Base-by-base conservation (phyloP, 2,797 vertebrate genomes). In the Ambastaia sidthimunki region DNA sequence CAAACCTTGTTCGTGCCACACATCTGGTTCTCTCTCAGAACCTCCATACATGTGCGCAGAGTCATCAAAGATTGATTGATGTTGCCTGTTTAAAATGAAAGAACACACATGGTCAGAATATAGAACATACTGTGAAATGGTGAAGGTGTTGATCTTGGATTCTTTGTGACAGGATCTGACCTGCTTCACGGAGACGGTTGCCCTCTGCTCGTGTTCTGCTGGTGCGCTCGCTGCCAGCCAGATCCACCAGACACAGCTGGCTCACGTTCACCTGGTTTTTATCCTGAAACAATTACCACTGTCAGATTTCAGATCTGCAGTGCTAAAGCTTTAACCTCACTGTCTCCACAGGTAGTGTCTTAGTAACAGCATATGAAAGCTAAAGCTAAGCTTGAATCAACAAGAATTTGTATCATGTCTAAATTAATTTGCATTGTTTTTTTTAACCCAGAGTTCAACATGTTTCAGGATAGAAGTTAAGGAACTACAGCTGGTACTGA, bases 11-110 rank as follows among this genome's bases (percentile, higher is more conserved):
- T 98, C 3, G 94, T 96, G 23, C 97, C 97, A 12, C 90, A 98
- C 84, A 96, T 90, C 81, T 99, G 98, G 89, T 99, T 99, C 75
- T 99, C 98, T 83, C 97, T 86, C 0, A 99, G 93, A 37, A 97
- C 89, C 87, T 99, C 98, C 1, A 99, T 98, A 66, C 97, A 99
- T 0, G 97, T 98, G 69, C 97, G 93, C 55, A 99, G 82, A 0
- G 95, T 99, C 95, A 99, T 96, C 60, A 99, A 44, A 2, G 98
- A 99, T 80, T 99, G 97, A 81, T 99, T 99, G 80, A 99, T 99
- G 86, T 98, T 99, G 34, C 98, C 98, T 99, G 85, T 41, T 2
- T 28, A 13, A 52, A 70, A 71, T 28, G 72, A 76, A 4, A 23
- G 21, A 57, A 79, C 59, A 65, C 34, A 23, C 3, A 71, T 7